Evolutionary conservation across 1,140 invertebrate species (phyloP), one percentile per base, ranked within the genome.

Genomic region (Geopemphigus sp.): DNA sequence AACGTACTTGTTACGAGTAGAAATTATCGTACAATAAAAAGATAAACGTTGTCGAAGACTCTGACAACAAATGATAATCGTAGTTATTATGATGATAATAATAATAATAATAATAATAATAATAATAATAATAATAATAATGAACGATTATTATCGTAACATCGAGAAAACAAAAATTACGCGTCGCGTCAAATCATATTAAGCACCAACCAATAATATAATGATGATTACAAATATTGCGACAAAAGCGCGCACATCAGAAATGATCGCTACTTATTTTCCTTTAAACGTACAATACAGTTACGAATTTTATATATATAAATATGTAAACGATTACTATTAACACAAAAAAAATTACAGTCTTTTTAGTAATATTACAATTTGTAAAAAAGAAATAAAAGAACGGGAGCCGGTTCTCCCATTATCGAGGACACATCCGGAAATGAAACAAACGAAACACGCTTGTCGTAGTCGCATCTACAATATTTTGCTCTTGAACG

Each of bases 161-260:
- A 32, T 72, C 12, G 24, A 50, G 22, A 47, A 59, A 57, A 50
- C 26, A 78, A 47, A 50, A 61, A 63, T 24, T 17, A 70, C 26
- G 10, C 19, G 32, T 26, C 17, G 29, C 10, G 5, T 39, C 17
- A 24, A 5, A 47, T 45, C 50, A 68, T 29, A 73, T 29, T 22
- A 78, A 78, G 74, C 74, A 78, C 74, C 74, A 63, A 63, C n/a
- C n/a, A n/a, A n/a, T n/a, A n/a, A n/a, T n/a, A n/a, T 63, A 45
- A 26, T 57, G 57, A 78, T 78, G 61, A 39, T 45, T 8, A n/a
- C n/a, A 8, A 39, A 39, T 39, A 61, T 76, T 78, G 74, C 74
- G 47, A 78, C 74, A 50, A 63, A 50, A n/a, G 59, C 57, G 32
- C 32, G 8, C 63, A 45, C 24, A 61, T 78, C 72, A 63, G 8